These are phyloP conservation scores for Troides helena DNA, from an alignment of 2,888 invertebrate genomes.

Conservation along the genomic window DNA sequence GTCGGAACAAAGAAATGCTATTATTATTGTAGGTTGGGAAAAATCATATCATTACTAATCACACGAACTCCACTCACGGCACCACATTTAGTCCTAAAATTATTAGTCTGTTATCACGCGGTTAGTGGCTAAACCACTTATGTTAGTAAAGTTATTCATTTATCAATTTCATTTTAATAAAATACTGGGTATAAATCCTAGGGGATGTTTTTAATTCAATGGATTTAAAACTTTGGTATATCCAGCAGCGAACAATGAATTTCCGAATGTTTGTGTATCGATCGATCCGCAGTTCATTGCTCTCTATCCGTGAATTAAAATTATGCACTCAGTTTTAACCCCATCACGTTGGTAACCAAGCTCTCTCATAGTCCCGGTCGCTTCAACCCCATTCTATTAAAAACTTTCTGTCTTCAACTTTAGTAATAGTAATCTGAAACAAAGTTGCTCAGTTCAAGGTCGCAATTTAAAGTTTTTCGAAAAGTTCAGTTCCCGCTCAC, in stretches of 20 bases:
- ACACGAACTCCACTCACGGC: too few relatives aligned
- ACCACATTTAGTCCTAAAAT: too few relatives aligned
- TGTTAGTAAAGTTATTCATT: not conserved
- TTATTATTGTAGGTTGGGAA: too few relatives aligned
- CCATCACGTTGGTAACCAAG: constrained; percentile 52
- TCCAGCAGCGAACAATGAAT: constrained; percentile 50
- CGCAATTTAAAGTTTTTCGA: constrained; percentile 82
- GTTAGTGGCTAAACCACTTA: too few relatives aligned
- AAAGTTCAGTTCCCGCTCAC: constrained; percentile 77
- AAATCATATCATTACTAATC: too few relatives aligned
- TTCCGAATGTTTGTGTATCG: constrained; percentile 50
- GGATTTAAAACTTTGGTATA: constrained; percentile 67
- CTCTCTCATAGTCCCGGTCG: constrained; percentile 55
- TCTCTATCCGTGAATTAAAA: constrained; percentile 51
- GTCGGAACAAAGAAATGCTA: too few relatives aligned
- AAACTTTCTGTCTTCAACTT: constrained; percentile 68
- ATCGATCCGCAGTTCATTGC: constrained; percentile 67
- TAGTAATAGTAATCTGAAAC: constrained; percentile 79
- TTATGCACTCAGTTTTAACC: constrained; percentile 44
- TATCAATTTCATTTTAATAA: not conserved
- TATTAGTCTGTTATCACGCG: too few relatives aligned
- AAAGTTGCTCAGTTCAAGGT: constrained; percentile 79
- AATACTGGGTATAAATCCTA: constrained; percentile 28
- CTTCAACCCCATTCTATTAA: constrained; percentile 68
- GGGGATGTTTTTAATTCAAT: constrained; percentile 72